Conservation (phyloP, 2,113 vertebrate genomes). For the Mormoops blainvillei region DNA sequence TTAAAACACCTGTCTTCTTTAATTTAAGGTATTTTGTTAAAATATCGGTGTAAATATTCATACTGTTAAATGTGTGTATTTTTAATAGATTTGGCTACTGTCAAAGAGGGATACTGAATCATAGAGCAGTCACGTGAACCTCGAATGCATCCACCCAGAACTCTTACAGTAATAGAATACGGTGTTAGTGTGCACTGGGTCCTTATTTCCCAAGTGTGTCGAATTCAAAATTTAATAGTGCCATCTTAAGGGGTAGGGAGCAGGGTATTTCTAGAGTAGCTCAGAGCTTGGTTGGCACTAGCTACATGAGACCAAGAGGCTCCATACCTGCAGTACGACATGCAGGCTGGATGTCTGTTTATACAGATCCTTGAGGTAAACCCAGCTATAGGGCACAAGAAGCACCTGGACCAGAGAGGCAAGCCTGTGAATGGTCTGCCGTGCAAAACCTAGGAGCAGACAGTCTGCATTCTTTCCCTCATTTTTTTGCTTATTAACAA, state of each 20-base stretch:
- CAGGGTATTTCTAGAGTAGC: not conserved
- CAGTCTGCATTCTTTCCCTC: not conserved
- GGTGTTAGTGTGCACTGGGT: not conserved
- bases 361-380: not conserved
- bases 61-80: not conserved
- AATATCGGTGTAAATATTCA: constrained; percentile 11
- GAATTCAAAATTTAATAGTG: not conserved
- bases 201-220: not conserved
- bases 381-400: not conserved
- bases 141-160: not conserved
- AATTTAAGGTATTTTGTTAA: constrained; percentile 7
- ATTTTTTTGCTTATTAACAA: not conserved
- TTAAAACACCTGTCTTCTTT: not conserved
- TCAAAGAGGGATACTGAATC: not conserved
- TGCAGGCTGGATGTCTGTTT: not conserved
- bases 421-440: not conserved
- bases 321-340: not conserved
- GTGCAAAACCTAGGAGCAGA: not conserved
- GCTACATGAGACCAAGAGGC: not conserved
- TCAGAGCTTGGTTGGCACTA: not conserved
- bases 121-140: not conserved
- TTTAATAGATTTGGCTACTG: not conserved
- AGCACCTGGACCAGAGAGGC: not conserved
- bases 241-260: not conserved
- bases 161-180: not conserved